Evolutionary conservation across 2,888 invertebrate genomes (phyloP).

Genomic region (Caenorhabditis sulstoni): DNA sequence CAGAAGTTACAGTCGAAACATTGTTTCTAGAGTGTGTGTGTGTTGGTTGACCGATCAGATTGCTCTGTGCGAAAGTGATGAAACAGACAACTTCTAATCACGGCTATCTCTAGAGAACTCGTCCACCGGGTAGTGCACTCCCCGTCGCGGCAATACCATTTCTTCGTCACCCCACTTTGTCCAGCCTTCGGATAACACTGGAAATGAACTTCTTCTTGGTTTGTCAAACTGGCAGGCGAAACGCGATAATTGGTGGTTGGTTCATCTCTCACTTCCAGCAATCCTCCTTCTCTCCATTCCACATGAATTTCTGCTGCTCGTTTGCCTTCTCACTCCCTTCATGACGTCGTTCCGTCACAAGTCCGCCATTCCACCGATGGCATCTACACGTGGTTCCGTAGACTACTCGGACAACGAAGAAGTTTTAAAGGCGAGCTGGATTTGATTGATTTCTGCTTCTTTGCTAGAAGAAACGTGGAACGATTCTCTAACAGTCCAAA

Average conservation of each 20-base stretch:
- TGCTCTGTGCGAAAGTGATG: too few relatives aligned
- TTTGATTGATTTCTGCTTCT: not conserved
- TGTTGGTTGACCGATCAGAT: too few relatives aligned
- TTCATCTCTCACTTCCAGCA: constrained; percentile 36
- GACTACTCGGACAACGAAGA: constrained; percentile 16
- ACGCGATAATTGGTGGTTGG: constrained; percentile 47
- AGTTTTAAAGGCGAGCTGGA: not conserved
- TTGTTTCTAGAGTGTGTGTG: too few relatives aligned
- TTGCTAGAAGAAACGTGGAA: not conserved
- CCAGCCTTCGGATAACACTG: not conserved
- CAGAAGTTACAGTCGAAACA: too few relatives aligned
- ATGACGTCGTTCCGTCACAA: constrained; percentile 15
- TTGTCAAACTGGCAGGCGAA: constrained; percentile 7
- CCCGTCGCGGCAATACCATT: too few relatives aligned
- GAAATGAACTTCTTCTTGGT: constrained; percentile 23
- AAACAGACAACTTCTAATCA: too few relatives aligned
- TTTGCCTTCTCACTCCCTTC: constrained; percentile 7
- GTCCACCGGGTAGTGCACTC: too few relatives aligned
- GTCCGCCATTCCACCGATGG: not conserved
- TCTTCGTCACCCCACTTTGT: not conserved
- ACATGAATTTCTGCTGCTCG: constrained; percentile 25
- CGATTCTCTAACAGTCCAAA: too few relatives aligned
- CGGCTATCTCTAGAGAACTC: too few relatives aligned
- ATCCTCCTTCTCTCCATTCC: constrained; percentile 1
- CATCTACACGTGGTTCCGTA: constrained; percentile 14